Conservation (phyloP, 2,797 vertebrate species). For the Crossoptilon crossoptilon region DNA sequence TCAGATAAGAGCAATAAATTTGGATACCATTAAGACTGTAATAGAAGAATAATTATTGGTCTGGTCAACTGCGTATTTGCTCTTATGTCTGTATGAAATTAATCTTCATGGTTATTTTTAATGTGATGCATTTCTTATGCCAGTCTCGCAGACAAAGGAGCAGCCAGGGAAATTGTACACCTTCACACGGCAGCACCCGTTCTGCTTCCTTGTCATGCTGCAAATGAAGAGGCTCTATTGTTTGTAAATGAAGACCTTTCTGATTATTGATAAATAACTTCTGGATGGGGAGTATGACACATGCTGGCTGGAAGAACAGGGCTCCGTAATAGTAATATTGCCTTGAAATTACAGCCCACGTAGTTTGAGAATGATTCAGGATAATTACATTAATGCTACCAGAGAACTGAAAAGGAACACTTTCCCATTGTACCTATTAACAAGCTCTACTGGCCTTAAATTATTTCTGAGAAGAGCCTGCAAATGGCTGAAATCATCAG, state of each 20-base stretch:
- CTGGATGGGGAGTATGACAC: slow-evolving; percentile 21
- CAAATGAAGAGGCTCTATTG: neutral
- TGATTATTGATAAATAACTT: slow-evolving; percentile 39
- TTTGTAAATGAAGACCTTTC: slow-evolving; percentile 41
- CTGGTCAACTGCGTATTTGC: slow-evolving; percentile 38
- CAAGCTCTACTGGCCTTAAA: slow-evolving; percentile 68
- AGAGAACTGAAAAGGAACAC: slow-evolving; percentile 75
- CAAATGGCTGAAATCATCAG: slow-evolving; percentile 53
- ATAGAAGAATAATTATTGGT: slow-evolving; percentile 70
- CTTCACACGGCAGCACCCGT: neutral
- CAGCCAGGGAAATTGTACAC: neutral
- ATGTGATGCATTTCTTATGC: neutral
- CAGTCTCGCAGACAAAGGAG: neutral
- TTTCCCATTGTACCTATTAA: slow-evolving; percentile 75
- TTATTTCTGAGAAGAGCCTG: slow-evolving; percentile 63
- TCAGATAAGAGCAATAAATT: slow-evolving; percentile 60
- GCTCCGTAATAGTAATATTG: slow-evolving; percentile 40
- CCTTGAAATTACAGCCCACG: slow-evolving; percentile 62
- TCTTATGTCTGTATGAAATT: slow-evolving; percentile 27
- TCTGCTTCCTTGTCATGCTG: neutral
- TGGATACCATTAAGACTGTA: slow-evolving; percentile 50
- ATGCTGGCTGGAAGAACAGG: slow-evolving; percentile 40
- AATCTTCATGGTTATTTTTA: neutral
- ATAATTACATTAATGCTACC: slow-evolving; percentile 68
- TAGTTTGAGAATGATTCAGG: slow-evolving; percentile 68